These are phyloP conservation scores for Chinchilla lanigera DNA, from an alignment of 2,113 vertebrate species.

Conservation along the genomic window DNA sequence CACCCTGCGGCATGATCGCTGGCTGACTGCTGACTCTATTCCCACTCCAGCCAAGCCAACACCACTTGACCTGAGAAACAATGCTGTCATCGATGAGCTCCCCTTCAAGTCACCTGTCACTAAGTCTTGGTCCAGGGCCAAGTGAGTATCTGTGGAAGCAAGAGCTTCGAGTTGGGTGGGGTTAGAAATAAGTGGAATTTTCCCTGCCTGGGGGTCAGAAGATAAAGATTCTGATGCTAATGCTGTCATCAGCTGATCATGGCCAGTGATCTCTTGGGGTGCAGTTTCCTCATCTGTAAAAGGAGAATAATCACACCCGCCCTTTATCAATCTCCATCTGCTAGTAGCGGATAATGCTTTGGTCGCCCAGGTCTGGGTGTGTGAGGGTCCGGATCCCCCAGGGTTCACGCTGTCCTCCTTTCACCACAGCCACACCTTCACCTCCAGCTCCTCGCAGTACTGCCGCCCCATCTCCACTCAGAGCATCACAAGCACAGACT, in stretches of 20 bases:
- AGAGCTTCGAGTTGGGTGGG: neutral
- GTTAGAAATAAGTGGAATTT: neutral
- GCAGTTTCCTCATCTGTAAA: neutral
- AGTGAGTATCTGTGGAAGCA: constrained; percentile 87
- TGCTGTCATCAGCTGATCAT: neutral
- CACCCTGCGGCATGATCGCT: fast-evolving
- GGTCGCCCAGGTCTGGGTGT: neutral
- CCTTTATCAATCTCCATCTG: neutral
- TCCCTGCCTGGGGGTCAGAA: neutral
- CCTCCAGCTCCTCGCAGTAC: constrained; percentile 92
- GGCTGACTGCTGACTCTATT: constrained; percentile 48
- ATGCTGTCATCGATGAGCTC: constrained; percentile 96
- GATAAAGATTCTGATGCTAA: neutral
- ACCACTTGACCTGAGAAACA: constrained; percentile 95
- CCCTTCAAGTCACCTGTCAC: constrained; percentile 98
- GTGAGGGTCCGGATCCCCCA: neutral
- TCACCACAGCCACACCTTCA: constrained; percentile 90
- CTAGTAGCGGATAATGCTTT: neutral
- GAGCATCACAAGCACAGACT: constrained; percentile 99
- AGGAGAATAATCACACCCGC: neutral
- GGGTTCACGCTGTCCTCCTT: neutral
- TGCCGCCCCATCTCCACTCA: constrained; percentile 98
- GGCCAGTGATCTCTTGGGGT: neutral
- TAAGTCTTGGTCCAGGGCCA: constrained; percentile 96
- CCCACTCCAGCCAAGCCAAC: constrained; percentile 92